phyloP scores from a whole-genome alignment of 2,113 vertebrate genomes.

The Puma concolor region DNA sequence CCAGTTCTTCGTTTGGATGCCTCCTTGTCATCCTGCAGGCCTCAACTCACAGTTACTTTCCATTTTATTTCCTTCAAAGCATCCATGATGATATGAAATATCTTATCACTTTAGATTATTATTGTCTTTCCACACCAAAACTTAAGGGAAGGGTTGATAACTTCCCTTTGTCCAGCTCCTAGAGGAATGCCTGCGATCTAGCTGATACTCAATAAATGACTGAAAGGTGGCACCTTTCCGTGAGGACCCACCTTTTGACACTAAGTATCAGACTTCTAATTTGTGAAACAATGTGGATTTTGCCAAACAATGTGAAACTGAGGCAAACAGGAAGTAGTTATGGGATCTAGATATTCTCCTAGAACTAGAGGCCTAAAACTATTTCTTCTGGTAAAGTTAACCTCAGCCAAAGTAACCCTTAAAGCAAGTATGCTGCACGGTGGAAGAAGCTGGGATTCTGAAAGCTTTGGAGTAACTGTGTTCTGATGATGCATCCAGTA shows the following conservation, averaged over 20 bases:
- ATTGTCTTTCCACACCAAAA: not conserved
- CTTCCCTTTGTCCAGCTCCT: not conserved
- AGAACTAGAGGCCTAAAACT: not conserved
- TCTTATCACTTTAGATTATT: not conserved
- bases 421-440: not conserved
- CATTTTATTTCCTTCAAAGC: not conserved
- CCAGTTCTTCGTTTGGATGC: not conserved
- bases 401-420: not conserved
- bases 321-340: not conserved
- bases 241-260: not conserved
- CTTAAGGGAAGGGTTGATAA: not conserved
- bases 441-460: not conserved
- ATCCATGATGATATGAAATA: not conserved
- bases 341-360: not conserved
- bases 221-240: not conserved
- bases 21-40: not conserved
- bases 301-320: not conserved
- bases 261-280: not conserved
- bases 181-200: rapidly evolving
- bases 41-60: not conserved
- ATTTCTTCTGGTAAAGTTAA: not conserved
- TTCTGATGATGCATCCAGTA: not conserved
- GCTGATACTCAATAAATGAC: not conserved
- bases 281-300: not conserved
- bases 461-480: rapidly evolving